Base-by-base conservation (phyloP, 2,888 invertebrate genomes). In the Drepana falcataria region DNA sequence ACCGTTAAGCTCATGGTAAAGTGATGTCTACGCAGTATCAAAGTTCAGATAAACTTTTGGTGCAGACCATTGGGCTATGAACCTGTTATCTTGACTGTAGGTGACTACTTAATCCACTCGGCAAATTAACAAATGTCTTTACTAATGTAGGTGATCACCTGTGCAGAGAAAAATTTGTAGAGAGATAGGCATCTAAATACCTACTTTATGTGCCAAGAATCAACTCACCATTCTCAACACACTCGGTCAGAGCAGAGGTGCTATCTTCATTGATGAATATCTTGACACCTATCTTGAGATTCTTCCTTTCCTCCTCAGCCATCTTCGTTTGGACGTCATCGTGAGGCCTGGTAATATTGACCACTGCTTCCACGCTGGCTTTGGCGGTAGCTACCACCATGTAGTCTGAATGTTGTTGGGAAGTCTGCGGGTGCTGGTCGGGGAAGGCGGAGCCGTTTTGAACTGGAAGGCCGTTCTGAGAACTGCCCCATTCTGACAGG, bases 271-370 rank as follows among this genome's bases (percentile, higher is more conserved):
- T 95, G 9, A 97, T 90, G 79, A 97, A 97, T 65, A 98, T 92
- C 87, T 98, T 98, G 1, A 96, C 95, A 47, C 96, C 96, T 66
- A 97, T 95, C 86, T 96, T 96, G 44, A 96, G 88, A 68, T 96
- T 95, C 68, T 94, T 93, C 48, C 96, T 88, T 62, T 95, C 94
- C 60, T 95, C 93, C 65, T 94, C 94, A 0, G 92, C 92, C 78
- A 95, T 92, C 74, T 94, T 94, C 60, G 88, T 90, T 51, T 91
- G 85, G 0, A 94, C 87, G 67, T 95, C 95, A 74, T 93, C 93
- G 53, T 92, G 92, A 0, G 92, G 92, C 61, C 94, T 87, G 47
- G 92, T 92, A 54, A 94, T 90, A 57, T 90, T 85, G 35, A 93
- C 74, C 0, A 92, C 87, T 0, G 84, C 81, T 54, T 87, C 87